Conservation (phyloP, 2,113 vertebrate species). For the Trochalopteron elliotii region DNA sequence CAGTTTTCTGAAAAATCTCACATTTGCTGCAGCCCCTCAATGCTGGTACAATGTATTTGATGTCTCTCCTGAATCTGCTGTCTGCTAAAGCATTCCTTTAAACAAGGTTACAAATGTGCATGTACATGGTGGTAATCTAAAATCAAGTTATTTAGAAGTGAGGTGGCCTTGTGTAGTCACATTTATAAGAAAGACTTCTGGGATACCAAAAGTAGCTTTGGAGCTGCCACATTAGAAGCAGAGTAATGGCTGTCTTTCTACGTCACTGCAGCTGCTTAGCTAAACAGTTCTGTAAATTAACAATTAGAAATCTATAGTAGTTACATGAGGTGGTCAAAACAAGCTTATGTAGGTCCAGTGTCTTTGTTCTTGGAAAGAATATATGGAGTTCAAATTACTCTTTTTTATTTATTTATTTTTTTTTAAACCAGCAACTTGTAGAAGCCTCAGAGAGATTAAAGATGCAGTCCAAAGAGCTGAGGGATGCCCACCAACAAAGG, state of each 20-base stretch:
- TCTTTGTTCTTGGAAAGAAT: neutral
- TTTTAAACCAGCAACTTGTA: conserved; percentile 82
- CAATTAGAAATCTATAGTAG: neutral
- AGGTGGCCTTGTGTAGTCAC: neutral
- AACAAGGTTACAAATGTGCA: neutral
- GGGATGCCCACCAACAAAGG: conserved; percentile 91
- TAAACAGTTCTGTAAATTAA: neutral
- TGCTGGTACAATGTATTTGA: neutral
- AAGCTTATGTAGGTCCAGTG: neutral
- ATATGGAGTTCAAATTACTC: neutral
- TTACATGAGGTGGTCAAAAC: neutral
- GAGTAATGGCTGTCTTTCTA: neutral
- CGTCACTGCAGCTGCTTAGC: neutral
- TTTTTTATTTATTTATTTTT: neutral
- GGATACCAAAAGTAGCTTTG: neutral
- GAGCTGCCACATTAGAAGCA: neutral
- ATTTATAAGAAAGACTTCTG: neutral
- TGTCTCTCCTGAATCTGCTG: neutral
- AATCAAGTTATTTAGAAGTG: neutral
- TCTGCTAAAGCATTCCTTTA: neutral
- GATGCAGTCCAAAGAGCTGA: conserved; percentile 89
- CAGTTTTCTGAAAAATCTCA: neutral
- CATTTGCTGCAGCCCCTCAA: neutral
- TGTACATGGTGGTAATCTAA: neutral
- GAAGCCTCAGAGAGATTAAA: conserved; percentile 90